phyloP scores from a whole-genome alignment of 2,797 vertebrate genomes.

The Alfaro cultratus region DNA sequence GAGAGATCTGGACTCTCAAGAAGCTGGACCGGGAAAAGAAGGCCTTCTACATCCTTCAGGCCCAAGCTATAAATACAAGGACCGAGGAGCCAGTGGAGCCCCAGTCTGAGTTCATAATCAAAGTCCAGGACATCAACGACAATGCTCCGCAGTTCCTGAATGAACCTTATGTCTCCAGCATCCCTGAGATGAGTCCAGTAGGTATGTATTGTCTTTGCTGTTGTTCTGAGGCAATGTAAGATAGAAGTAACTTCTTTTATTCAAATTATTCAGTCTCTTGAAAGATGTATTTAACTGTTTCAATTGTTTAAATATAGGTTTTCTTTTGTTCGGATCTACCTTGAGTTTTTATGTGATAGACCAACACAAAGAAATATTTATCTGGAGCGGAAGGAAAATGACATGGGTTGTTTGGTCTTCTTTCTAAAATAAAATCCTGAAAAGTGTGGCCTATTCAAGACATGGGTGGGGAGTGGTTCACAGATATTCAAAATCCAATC shows the following conservation, averaged over 20 bases:
- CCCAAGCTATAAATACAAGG: conserved; percentile 85
- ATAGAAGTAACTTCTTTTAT: not conserved
- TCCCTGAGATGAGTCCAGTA: conserved; percentile 92
- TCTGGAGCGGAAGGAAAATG: not conserved
- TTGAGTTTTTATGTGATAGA: not conserved
- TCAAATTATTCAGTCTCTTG: not conserved
- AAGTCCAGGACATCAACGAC: conserved; percentile 93
- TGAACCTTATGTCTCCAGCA: conserved; percentile 88
- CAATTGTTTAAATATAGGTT: not conserved
- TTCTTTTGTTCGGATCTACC: not conserved
- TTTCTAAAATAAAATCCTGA: not conserved
- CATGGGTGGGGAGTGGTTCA: not conserved
- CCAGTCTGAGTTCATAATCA: conserved; percentile 93
- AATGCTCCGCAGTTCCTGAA: conserved; percentile 90
- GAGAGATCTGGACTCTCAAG: conserved; percentile 83
- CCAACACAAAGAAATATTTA: not conserved
- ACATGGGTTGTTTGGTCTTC: not conserved
- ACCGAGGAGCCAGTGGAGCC: conserved; percentile 86
- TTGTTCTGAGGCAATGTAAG: not conserved
- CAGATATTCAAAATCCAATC: not conserved
- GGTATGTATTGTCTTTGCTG: conserved; percentile 78
- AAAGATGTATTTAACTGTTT: too few relatives aligned
- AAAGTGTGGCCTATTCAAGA: not conserved
- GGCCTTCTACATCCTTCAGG: conserved; percentile 87
- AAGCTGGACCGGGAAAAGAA: conserved; percentile 91